phyloP scores from a whole-genome alignment of 2,113 vertebrate species.

The Gasterosteus aculeatus region DNA sequence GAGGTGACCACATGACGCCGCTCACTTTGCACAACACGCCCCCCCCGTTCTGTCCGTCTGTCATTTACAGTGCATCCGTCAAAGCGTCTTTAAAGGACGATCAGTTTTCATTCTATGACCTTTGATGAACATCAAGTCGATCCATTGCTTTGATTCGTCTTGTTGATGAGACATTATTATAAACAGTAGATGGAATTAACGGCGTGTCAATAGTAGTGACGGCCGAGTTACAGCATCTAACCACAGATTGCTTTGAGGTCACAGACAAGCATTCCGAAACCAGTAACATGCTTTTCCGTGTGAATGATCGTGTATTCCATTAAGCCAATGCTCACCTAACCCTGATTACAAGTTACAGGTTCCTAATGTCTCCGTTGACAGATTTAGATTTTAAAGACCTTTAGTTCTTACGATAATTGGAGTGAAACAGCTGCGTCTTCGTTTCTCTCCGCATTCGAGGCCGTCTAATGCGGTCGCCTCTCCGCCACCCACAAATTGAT shows the following conservation, averaged over 20 bases:
- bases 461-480: slow-evolving; percentile 31
- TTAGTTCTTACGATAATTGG: neutral
- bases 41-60: slow-evolving; percentile 1
- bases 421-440: slow-evolving; percentile 13
- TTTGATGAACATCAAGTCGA: neutral
- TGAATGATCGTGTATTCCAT: neutral
- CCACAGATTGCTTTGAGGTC: neutral
- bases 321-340: neutral
- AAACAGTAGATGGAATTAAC: neutral
- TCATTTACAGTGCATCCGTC: slow-evolving; percentile 5
- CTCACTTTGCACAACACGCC: slow-evolving; percentile 18
- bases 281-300: neutral
- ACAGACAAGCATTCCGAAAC: neutral
- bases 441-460: slow-evolving; percentile 19
- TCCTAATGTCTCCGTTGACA: neutral
- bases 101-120: neutral
- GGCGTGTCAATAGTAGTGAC: neutral
- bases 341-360: neutral
- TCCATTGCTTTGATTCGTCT: neutral
- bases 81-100: neutral
- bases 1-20: slow-evolving; percentile 79
- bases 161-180: neutral
- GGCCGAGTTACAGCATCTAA: neutral
- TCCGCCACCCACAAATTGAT: slow-evolving; percentile 34
- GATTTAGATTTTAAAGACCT: neutral